Percentiles rank a stretch among this genome's conserved stretches.
These are phyloP conservation scores for Sus scrofa DNA, from an alignment of 2,113 vertebrate species.

Conservation along the genomic window T2T-Sscrofa CM000812.6:118864501-118865000, in stretches of 20 bases:
- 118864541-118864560: slow-evolving; percentile 36
- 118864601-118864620: slow-evolving; percentile 32
- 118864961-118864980: background rate
- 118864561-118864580: slow-evolving; percentile 34
- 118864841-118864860: background rate
- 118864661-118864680: background rate
- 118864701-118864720: background rate
- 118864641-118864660: background rate
- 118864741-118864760: background rate
- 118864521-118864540: slow-evolving; percentile 48
- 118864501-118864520: slow-evolving; percentile 34
- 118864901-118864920: background rate
- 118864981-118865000: background rate
- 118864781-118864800: background rate
- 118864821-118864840: background rate
- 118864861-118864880: background rate
- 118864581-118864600: background rate
- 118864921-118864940: background rate
- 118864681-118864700: background rate
- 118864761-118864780: background rate
- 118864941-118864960: background rate
- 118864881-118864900: background rate
- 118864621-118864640: background rate
- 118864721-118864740: background rate
- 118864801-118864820: background rate